A percentile compares a stretch with the other conserved stretches of the same genome.
These are phyloP conservation scores for Reinhardtius hippoglossoides DNA, from an alignment of 2,113 vertebrate species.

Conservation along the genomic window DNA sequence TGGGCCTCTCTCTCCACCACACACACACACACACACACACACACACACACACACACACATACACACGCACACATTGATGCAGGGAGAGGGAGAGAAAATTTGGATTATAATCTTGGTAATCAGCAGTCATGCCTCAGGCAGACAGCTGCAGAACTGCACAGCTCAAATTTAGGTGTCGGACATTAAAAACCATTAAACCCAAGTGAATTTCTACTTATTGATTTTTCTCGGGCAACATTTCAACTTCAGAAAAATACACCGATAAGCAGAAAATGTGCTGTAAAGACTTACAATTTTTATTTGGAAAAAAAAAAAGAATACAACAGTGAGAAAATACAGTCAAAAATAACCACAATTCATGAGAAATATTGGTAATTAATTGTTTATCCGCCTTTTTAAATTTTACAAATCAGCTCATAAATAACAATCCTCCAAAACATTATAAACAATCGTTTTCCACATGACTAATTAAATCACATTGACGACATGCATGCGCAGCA, in stretches of 20 bases:
- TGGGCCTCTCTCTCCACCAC: slow-evolving; percentile 24
- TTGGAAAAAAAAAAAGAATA: slow-evolving; percentile 12
- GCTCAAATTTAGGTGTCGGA: slow-evolving; percentile 68
- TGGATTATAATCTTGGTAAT: slow-evolving; percentile 72
- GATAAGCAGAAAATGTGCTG: slow-evolving; percentile 16
- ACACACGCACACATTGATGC: slow-evolving; percentile 14
- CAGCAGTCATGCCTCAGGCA: slow-evolving; percentile 62
- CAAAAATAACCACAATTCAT: slow-evolving; percentile 12
- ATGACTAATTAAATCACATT: slow-evolving; percentile 2
- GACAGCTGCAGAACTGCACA: slow-evolving; percentile 65
- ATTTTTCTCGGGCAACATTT: slow-evolving; percentile 67
- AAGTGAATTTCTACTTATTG: slow-evolving; percentile 59
- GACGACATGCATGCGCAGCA: neutral
- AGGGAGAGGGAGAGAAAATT: slow-evolving; percentile 57
- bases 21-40: slow-evolving; percentile 22
- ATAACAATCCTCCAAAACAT: slow-evolving; percentile 6
- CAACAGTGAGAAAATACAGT: neutral
- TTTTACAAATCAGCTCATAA: neutral
- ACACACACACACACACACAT: slow-evolving; percentile 17
- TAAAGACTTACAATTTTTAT: slow-evolving; percentile 27
- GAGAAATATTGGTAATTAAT: neutral
- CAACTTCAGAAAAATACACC: slow-evolving; percentile 47
- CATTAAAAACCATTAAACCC: slow-evolving; percentile 65
- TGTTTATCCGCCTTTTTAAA: neutral
- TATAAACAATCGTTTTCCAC: neutral